Base-by-base conservation (phyloP, 2,888 invertebrate genomes). In the Hyppa rectilinea region DNA sequence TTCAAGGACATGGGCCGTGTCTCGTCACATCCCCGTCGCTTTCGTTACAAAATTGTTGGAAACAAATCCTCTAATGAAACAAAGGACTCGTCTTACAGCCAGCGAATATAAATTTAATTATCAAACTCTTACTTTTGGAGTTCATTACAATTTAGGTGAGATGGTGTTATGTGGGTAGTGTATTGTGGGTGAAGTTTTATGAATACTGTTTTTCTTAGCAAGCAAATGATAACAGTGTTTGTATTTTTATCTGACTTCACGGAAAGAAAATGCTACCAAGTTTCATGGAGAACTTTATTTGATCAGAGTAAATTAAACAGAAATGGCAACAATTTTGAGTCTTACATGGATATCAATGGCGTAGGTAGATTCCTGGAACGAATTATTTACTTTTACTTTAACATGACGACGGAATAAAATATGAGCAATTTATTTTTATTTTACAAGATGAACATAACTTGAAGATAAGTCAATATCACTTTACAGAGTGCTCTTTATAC, bases 51-150 rank as follows among this genome's bases (percentile, higher is more conserved):
- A 84, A 87, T 78, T 86, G 79, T 87, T 82, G 85, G 74, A 80
- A 87, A 88, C 88, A 87, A 88, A 89, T 87, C 81, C 84, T 82
- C 85, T 91, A 88, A 91, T 91, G 91, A 90, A 91, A 92, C 92
- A 92, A 91, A 89, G 88, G 86, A 86, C 73, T 78, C 85, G 69
- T 75, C 77, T 87, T 85, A 85, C 85, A 85, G 82, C 81, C 84
- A 81, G 79, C 72, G 86, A 88, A 88, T 87, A 89, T 88, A 89
- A 92, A 92, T 91, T 89, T 86, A 90, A 91, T 91, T 90, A 90
- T 82, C 64, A 86, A 90, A 89, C 88, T 88, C 86, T 85, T 85
- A 81, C 85, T 85, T 82, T 83, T 78, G 69, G 82, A 88, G 87
- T 90, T 90, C 85, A 87, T 91, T 88, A 88, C 85, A 88, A 83